Evolutionary conservation across 2,113 vertebrate species (phyloP), one percentile per base, ranked within the genome.

Genomic region (Rhombomys opimus): DNA sequence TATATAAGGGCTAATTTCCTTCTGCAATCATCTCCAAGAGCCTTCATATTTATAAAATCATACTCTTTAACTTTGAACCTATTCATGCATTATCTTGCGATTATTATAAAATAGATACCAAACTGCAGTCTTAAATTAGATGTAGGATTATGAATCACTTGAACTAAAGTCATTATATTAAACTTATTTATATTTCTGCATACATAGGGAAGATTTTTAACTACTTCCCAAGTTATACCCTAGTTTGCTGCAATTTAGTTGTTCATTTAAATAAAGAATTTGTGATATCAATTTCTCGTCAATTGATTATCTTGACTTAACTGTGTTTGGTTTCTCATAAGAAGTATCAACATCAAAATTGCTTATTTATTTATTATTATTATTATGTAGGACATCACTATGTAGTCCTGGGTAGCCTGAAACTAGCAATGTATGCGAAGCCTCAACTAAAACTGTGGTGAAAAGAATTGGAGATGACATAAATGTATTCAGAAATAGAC

Each of bases 61-160:
- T 18, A 89, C 86, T 96, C 87, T 92, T 92, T 94, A 95, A 72
- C 52, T 95, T 67, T 93, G 89, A 97, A 96, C 93, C 73, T 95
- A 90, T 87, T 90, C 90, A 95, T 96, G 94, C 76, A 94, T 27
- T 89, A 27, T 97, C 89, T 94, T 96, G 92, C 59, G 52, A 80
- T 96, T 96, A 95, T 52, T 93, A 30, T 73, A 93, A 98, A 96
- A 97, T 89, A 97, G 59, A 61, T 97, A 87, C 95, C 90, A 96
- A 97, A 89, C 82, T 93, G 86, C 46, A 73, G 23, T 46, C 35
- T 93, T 96, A 97, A 91, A 92, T 96, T 96, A 97, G 87, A 72
- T 89, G 73, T 80, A 57, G 90, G 94, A 82, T 97, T 96, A 97
- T 96, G 92, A 96, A 96, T 96, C 89, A 91, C 30, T 92, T 77